A percentile compares a stretch with the other conserved stretches of the same genome.
phyloP scores from a whole-genome alignment of 2,797 vertebrate genomes.

The Pipistrellus pygmaeus region DNA sequence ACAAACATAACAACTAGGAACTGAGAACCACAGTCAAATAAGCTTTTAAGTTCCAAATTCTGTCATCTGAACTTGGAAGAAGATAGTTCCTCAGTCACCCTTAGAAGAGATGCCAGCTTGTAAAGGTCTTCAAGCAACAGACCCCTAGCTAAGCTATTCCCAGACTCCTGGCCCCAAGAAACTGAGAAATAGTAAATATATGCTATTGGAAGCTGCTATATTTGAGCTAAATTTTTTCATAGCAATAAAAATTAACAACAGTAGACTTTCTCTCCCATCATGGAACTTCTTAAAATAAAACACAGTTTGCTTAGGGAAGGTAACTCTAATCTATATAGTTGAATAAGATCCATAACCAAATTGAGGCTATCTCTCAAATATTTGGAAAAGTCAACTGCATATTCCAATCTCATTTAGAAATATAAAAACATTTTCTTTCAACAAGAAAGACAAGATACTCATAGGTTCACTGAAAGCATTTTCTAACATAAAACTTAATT shows the following conservation, averaged over 20 bases:
- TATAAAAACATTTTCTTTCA: constrained; percentile 56
- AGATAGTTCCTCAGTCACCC: not conserved
- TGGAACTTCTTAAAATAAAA: not conserved
- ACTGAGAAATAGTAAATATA: not conserved
- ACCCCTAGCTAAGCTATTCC: not conserved
- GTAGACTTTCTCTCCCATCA: not conserved
- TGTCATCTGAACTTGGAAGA: not conserved
- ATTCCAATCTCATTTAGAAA: constrained; percentile 41
- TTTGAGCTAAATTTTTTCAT: not conserved
- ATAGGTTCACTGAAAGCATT: not conserved
- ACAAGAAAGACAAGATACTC: constrained; percentile 11
- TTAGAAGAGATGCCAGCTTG: not conserved
- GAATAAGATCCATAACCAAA: not conserved
- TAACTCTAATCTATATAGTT: not conserved
- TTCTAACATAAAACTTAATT: constrained; percentile 23
- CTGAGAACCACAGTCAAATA: not conserved
- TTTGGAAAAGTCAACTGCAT: not conserved
- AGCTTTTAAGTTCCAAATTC: not conserved
- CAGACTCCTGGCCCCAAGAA: not conserved
- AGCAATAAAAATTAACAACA: not conserved
- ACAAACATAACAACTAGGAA: not conserved
- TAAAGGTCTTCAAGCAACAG: not conserved
- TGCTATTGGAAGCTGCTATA: not conserved
- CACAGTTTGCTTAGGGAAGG: not conserved
- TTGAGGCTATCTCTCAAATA: not conserved